phyloP scores from a whole-genome alignment of 2,888 invertebrate species.

The Apotomis betuletana region DNA sequence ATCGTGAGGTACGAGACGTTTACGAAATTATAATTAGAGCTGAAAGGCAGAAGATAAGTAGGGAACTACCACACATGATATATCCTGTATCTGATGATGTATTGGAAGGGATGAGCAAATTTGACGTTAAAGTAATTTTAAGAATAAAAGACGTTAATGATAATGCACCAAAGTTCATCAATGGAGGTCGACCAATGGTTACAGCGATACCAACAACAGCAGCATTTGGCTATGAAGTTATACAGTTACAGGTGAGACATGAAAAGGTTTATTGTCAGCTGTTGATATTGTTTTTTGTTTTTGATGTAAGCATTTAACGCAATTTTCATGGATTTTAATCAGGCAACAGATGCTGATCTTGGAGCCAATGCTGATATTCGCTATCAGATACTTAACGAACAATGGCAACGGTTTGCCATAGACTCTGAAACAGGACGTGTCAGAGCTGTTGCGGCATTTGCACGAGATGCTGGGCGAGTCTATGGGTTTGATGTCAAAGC shows the following conservation, averaged over 20 bases:
- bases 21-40: constrained; percentile 84
- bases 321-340: constrained; percentile 18
- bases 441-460: constrained; percentile 87
- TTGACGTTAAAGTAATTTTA: constrained; percentile 91
- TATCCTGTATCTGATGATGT: constrained; percentile 90
- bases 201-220: constrained; percentile 92
- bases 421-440: constrained; percentile 91
- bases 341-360: constrained; percentile 90
- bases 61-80: constrained; percentile 89
- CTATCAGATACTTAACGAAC: constrained; percentile 91
- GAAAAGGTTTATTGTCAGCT: constrained; percentile 1
- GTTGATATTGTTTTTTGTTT: too few species aligned
- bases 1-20: constrained; percentile 87
- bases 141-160: constrained; percentile 92
- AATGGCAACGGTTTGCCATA: constrained; percentile 89
- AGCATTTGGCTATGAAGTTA: constrained; percentile 91
- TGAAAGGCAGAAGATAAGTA: constrained; percentile 83
- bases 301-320: too few species aligned
- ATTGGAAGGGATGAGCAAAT: constrained; percentile 87
- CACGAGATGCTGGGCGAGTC: constrained; percentile 88
- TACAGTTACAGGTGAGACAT: constrained; percentile 85
- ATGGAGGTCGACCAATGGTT: constrained; percentile 89
- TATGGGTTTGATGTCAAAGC: constrained; percentile 95
- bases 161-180: constrained; percentile 90
- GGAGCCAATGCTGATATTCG: constrained; percentile 91